phyloP scores from a whole-genome alignment of 2,113 vertebrate genomes.

The Burhinus bistriatus region DNA sequence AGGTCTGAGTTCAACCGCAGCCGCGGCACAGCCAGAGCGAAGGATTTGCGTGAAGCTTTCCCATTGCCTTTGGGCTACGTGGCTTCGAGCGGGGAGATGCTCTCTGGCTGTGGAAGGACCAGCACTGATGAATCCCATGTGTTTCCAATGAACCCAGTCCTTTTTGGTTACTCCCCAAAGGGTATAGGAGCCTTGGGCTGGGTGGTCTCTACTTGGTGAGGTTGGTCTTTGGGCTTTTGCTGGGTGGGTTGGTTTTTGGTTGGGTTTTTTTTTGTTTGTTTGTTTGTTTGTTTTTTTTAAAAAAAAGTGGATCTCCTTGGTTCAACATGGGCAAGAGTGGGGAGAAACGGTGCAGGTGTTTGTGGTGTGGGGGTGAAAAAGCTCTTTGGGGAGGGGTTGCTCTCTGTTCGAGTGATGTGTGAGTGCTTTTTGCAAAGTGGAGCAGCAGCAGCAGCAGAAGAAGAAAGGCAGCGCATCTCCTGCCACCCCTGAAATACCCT shows the following conservation, averaged over 20 bases:
- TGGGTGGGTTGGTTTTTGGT: too few relatives aligned
- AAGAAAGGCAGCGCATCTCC: background rate
- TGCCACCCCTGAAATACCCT: too few relatives aligned
- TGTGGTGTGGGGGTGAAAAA: background rate
- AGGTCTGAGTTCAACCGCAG: background rate
- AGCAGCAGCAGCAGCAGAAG: background rate
- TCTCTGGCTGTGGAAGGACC: background rate
- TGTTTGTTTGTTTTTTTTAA: background rate
- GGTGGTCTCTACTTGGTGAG: too few relatives aligned
- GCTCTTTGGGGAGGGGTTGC: background rate
- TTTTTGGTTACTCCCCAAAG: background rate
- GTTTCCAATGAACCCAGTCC: background rate
- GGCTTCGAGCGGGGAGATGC: background rate
- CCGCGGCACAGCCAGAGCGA: background rate
- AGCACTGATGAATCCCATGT: background rate
- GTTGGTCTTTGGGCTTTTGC: background rate
- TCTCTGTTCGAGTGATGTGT: background rate
- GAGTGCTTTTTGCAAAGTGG: background rate
- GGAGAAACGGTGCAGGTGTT: background rate
- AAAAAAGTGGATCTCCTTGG: background rate
- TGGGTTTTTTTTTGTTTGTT: background rate
- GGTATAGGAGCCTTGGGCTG: background rate
- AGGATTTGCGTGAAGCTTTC: fast-evolving
- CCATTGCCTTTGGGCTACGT: background rate
- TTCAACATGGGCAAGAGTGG: fast-evolving